These are phyloP conservation scores for Drosophila kurseongensis DNA, from an alignment of 1,140 invertebrate genomes.

Conservation along the genomic window DNA sequence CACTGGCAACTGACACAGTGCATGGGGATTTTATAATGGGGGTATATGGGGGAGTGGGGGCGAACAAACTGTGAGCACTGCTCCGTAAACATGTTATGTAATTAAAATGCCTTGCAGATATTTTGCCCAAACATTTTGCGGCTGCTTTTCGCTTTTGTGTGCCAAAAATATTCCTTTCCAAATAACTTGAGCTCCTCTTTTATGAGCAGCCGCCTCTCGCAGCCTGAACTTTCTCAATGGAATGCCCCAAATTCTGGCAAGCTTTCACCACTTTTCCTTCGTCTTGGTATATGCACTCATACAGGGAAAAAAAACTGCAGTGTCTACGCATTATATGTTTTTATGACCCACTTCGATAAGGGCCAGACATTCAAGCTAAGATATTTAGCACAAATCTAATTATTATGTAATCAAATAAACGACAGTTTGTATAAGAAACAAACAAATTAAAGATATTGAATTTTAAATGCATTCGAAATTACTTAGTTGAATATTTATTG, in stretches of 20 bases:
- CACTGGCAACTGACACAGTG: constrained; percentile 17
- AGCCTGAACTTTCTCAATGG: constrained; percentile 53
- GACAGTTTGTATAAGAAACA: too few relatives aligned
- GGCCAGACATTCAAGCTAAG: too few relatives aligned
- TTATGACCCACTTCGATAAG: too few relatives aligned
- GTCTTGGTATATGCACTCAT: background rate
- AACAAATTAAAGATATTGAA: too few relatives aligned
- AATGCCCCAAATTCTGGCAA: constrained; percentile 46
- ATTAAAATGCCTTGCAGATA: constrained; percentile 76
- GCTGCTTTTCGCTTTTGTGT: constrained; percentile 53
- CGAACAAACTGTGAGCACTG: constrained; percentile 22
- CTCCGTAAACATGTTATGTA: constrained; percentile 69
- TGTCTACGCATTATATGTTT: background rate
- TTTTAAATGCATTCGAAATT: too few relatives aligned
- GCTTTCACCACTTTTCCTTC: constrained; percentile 16
- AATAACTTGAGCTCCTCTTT: constrained; percentile 62
- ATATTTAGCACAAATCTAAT: too few relatives aligned
- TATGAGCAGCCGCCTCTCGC: constrained; percentile 8
- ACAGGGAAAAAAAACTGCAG: constrained; percentile 19
- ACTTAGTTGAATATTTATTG: too few relatives aligned
- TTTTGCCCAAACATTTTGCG: constrained; percentile 61
- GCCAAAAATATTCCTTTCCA: constrained; percentile 46
- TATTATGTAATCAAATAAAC: too few relatives aligned
- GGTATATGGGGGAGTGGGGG: background rate
- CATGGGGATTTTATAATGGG: background rate